phyloP scores from a whole-genome alignment of 2,888 invertebrate species.

The Griposia aprilina region DNA sequence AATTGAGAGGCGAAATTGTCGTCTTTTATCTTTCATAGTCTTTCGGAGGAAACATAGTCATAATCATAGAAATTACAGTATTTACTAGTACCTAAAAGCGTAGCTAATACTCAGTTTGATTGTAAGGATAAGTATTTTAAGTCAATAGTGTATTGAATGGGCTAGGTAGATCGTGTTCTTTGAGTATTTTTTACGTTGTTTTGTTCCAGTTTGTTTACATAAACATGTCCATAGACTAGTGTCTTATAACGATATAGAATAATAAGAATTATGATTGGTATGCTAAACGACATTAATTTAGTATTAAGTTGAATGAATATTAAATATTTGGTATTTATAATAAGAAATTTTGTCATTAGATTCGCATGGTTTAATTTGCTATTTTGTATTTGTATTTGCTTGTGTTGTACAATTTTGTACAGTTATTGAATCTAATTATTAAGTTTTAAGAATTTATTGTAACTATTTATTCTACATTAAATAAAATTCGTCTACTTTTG shows the following conservation, averaged over 20 bases:
- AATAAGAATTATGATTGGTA: constrained; percentile 10
- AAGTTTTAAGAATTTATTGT: constrained; percentile 79
- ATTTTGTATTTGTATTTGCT: constrained; percentile 55
- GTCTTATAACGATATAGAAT: not conserved
- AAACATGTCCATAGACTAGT: not conserved
- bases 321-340: constrained; percentile 10
- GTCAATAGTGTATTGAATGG: constrained; percentile 30
- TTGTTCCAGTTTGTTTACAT: constrained; percentile 12
- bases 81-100: constrained; percentile 77
- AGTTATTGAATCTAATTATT: constrained; percentile 86
- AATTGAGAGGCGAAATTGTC: not conserved
- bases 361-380: constrained; percentile 51
- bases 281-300: constrained; percentile 19
- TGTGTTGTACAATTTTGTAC: constrained; percentile 86
- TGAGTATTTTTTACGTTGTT: constrained; percentile 20
- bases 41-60: constrained; percentile 37
- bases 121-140: constrained; percentile 56
- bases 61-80: constrained; percentile 73
- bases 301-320: constrained; percentile 5
- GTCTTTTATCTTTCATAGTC: constrained; percentile 40
- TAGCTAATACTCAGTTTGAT: constrained; percentile 77
- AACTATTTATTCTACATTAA: constrained; percentile 84
- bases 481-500: constrained; percentile 66
- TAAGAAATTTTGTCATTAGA: constrained; percentile 22
- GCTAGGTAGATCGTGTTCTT: constrained; percentile 40